A percentile compares a stretch with the other conserved stretches of the same genome.
These are phyloP conservation scores for Sebastolobus alascanus DNA, from an alignment of 2,797 vertebrate genomes.

Conservation along the genomic window DNA sequence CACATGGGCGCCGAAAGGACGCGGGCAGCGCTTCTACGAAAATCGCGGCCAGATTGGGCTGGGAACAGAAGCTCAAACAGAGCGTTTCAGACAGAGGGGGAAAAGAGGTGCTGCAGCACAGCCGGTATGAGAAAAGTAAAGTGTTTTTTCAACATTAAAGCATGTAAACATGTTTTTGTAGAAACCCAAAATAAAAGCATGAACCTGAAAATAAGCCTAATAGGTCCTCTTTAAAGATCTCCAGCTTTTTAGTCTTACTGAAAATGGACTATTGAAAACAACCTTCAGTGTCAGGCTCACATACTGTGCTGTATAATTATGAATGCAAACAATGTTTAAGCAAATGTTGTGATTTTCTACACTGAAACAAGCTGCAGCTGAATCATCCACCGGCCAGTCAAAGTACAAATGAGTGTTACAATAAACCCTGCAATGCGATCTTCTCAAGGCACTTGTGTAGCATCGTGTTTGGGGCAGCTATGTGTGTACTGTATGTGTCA, in stretches of 20 bases:
- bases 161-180: background rate
- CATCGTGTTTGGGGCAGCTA: background rate
- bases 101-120: background rate
- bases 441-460: background rate
- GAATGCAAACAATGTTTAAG: background rate
- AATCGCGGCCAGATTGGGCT: too few species aligned
- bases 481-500: background rate
- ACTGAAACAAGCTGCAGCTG: background rate
- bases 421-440: background rate
- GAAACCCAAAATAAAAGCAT: background rate
- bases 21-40: too few species aligned
- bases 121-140: background rate
- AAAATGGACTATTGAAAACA: background rate
- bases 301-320: background rate
- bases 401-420: background rate
- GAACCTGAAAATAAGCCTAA: background rate
- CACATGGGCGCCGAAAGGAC: too few species aligned
- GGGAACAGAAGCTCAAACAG: too few species aligned
- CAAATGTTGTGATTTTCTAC: background rate
- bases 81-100: too few species aligned
- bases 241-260: background rate
- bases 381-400: background rate
- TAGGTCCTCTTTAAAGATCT: background rate
- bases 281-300: background rate
- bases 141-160: background rate